These are phyloP conservation scores for Leuctra nigra DNA, from an alignment of 2,888 invertebrate genomes.

Conservation along the genomic window DNA sequence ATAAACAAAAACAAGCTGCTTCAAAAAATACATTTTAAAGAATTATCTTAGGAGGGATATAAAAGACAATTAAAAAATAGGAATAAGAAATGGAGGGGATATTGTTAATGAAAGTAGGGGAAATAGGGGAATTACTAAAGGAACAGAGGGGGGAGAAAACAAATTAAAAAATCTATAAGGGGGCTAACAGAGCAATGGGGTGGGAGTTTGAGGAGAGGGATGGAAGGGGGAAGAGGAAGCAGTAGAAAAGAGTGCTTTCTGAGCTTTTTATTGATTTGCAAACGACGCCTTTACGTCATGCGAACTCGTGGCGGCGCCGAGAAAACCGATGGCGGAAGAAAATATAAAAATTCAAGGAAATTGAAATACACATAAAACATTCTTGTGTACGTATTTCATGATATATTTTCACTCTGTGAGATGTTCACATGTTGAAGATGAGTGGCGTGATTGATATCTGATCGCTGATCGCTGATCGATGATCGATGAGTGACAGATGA, in stretches of 20 bases:
- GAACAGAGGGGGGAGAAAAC: constrained; percentile 9
- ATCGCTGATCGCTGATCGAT: too few species aligned
- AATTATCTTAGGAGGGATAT: constrained; percentile 10
- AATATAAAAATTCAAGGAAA: too few species aligned
- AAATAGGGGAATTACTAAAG: constrained; percentile 6
- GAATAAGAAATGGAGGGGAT: constrained; percentile 17
- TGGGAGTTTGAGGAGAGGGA: constrained; percentile 18
- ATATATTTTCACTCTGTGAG: too few species aligned
- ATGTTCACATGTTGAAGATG: too few species aligned
- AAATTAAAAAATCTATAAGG: constrained; percentile 18
- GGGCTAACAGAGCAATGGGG: constrained; percentile 12
- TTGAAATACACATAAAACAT: constrained; percentile 9
- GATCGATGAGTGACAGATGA: too few species aligned
- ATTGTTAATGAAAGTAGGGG: constrained; percentile 18
- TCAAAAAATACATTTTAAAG: constrained; percentile 6
- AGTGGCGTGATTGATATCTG: too few species aligned
- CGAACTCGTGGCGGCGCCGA: constrained; percentile 13
- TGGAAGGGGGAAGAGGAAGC: constrained; percentile 11
- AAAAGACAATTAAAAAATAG: constrained; percentile 16
- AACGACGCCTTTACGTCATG: constrained; percentile 20
- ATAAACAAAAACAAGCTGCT: background rate
- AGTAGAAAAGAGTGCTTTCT: constrained; percentile 24
- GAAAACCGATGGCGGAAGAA: constrained; percentile 16
- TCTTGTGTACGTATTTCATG: background rate
- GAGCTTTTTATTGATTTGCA: constrained; percentile 27